Conservation (phyloP, 2,797 vertebrate genomes). For the Lepidocolaptes lacrymiger region DNA sequence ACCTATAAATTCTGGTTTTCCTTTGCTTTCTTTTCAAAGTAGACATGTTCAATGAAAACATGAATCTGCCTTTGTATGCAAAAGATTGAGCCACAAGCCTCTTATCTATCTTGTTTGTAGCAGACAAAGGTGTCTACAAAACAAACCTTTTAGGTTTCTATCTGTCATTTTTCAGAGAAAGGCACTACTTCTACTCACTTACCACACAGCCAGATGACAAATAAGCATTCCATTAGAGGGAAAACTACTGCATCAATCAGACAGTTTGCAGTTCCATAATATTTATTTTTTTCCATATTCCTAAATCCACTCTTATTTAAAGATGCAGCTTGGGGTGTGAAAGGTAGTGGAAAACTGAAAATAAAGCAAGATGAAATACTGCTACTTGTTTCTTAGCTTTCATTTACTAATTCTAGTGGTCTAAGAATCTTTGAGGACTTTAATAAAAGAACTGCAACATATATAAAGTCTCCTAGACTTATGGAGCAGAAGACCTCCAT, state of each 20-base stretch:
- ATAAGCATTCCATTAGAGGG: constrained; percentile 36
- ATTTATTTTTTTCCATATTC: constrained; percentile 31
- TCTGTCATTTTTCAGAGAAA: constrained; percentile 16
- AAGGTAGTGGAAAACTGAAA: not conserved
- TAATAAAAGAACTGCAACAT: not conserved
- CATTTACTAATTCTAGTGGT: not conserved
- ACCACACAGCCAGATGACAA: not conserved
- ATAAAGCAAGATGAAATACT: not conserved
- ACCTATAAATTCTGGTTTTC: not conserved
- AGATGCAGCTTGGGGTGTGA: not conserved
- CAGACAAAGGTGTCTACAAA: not conserved
- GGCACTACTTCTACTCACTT: not conserved
- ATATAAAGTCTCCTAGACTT: not conserved
- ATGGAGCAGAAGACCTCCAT: not conserved
- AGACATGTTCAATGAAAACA: not conserved
- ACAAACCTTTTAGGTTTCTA: not conserved
- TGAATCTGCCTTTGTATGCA: constrained; percentile 11
- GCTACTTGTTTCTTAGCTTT: not conserved
- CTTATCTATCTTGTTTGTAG: constrained; percentile 1
- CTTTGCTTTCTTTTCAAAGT: not conserved
- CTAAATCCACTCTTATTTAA: not conserved
- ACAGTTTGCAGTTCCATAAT: not conserved
- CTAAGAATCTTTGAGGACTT: not conserved
- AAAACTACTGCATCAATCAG: constrained; percentile 12
- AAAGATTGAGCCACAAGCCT: constrained; percentile 9